A percentile compares a stretch with the other conserved stretches of the same genome.
Conservation (phyloP, 2,888 invertebrate genomes). For the Ennomos erosarius region DNA sequence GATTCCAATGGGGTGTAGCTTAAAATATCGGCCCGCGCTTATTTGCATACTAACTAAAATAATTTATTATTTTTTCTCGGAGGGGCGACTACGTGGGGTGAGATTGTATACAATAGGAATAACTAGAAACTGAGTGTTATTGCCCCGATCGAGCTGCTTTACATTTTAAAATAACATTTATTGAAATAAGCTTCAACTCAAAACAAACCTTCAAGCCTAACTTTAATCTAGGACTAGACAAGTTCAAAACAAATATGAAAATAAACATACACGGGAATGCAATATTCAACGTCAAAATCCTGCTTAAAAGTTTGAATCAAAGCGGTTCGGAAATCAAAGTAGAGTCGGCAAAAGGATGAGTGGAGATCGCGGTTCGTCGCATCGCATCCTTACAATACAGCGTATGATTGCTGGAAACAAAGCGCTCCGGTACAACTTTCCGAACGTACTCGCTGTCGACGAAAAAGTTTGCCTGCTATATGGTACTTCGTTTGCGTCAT, state of each 20-base stretch:
- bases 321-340: slow-evolving; percentile 80
- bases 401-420: slow-evolving; percentile 79
- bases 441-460: slow-evolving; percentile 56
- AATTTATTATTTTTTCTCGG: slow-evolving; percentile 84
- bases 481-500: slow-evolving; percentile 54
- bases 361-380: slow-evolving; percentile 58
- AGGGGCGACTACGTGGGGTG: slow-evolving; percentile 78
- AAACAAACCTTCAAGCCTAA: slow-evolving; percentile 24
- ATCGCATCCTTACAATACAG: slow-evolving; percentile 81
- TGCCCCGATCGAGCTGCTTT: slow-evolving; percentile 69
- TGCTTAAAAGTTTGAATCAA: slow-evolving; percentile 82
- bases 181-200: slow-evolving; percentile 42
- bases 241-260: slow-evolving; percentile 73
- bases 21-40: slow-evolving; percentile 80
- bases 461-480: slow-evolving; percentile 73
- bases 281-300: slow-evolving; percentile 79
- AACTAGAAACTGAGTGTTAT: slow-evolving; percentile 82
- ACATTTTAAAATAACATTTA: slow-evolving; percentile 64
- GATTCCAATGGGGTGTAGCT: slow-evolving; percentile 80
- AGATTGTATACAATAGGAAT: slow-evolving; percentile 72
- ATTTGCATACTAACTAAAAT: slow-evolving; percentile 86
- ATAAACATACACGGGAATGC: slow-evolving; percentile 76
- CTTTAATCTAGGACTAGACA: slow-evolving; percentile 50
- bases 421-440: slow-evolving; percentile 66
- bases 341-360: slow-evolving; percentile 75